Conservation (phyloP, 2,113 vertebrate genomes). For the Hystrix brachyura region DNA sequence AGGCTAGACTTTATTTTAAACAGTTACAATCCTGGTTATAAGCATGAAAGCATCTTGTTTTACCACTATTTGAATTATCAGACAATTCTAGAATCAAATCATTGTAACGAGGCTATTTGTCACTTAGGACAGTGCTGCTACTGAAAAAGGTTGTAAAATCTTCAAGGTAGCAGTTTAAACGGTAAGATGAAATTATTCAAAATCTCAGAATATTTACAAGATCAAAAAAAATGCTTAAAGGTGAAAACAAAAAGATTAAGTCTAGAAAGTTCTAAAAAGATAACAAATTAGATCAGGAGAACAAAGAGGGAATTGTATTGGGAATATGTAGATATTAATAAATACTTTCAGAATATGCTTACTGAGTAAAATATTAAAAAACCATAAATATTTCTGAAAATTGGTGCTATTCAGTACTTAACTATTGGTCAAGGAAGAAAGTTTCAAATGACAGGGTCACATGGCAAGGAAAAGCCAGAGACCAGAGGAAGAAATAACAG, state of each 20-base stretch:
- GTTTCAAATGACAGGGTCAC: neutral
- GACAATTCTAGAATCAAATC: slow-evolving; percentile 63
- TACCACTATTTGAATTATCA: slow-evolving; percentile 28
- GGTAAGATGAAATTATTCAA: slow-evolving; percentile 44
- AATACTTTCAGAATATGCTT: neutral
- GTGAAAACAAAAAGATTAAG: slow-evolving; percentile 32
- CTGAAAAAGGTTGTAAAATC: neutral
- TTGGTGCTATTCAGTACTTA: neutral
- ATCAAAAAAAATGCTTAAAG: slow-evolving; percentile 54
- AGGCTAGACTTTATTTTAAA: slow-evolving; percentile 16
- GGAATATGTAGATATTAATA: neutral
- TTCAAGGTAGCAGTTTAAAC: slow-evolving; percentile 30
- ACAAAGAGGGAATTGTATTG: neutral
- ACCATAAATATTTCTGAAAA: slow-evolving; percentile 12
- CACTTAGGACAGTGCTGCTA: neutral
- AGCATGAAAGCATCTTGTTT: slow-evolving; percentile 24
- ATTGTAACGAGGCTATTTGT: neutral
- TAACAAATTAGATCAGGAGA: slow-evolving; percentile 52
- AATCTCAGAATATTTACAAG: slow-evolving; percentile 62
- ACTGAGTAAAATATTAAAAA: slow-evolving; percentile 14
- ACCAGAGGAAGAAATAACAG: neutral
- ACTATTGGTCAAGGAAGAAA: neutral
- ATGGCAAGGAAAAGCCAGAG: slow-evolving; percentile 12
- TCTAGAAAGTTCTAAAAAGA: slow-evolving; percentile 42
- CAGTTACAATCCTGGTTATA: slow-evolving; percentile 33